Conservation (phyloP, 2,888 invertebrate genomes). For the Clivina fossor region DNA sequence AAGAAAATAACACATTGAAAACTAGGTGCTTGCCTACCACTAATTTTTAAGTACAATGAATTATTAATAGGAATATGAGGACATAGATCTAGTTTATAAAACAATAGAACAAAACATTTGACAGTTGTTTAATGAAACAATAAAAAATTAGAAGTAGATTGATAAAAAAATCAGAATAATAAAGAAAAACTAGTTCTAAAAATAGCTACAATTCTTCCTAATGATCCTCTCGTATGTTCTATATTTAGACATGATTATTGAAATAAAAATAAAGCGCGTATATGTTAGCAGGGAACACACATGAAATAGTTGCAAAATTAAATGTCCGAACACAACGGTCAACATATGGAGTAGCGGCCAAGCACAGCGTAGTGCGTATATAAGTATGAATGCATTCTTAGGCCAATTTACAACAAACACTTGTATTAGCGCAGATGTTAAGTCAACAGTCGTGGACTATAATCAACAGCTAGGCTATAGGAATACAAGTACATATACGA, state of each 20-base stretch:
- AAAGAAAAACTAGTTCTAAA: constrained; percentile 6
- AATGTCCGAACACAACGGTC: too few relatives aligned
- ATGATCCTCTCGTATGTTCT: constrained; percentile 13
- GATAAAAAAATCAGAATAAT: neutral
- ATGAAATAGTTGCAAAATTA: constrained; percentile 27
- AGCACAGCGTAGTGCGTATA: neutral
- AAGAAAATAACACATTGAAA: too few relatives aligned
- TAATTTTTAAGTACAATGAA: too few relatives aligned
- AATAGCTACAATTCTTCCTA: constrained; percentile 14
- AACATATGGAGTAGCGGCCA: constrained; percentile 1
- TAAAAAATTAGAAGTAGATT: neutral
- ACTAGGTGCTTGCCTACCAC: too few relatives aligned
- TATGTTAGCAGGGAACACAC: too few relatives aligned
- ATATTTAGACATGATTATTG: constrained; percentile 32
- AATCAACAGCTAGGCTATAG: too few relatives aligned
- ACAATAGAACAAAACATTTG: too few relatives aligned
- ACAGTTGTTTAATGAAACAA: too few relatives aligned
- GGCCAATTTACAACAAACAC: constrained; percentile 30
- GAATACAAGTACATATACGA: too few relatives aligned
- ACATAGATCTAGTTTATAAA: too few relatives aligned
- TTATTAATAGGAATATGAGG: too few relatives aligned
- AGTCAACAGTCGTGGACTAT: constrained; percentile 18
- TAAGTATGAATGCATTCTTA: constrained; percentile 27
- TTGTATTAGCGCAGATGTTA: constrained; percentile 29
- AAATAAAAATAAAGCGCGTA: constrained; percentile 15